Evolutionary conservation across 2,797 vertebrate genomes (phyloP).

Genomic region (Allenopithecus nigroviridis): DNA sequence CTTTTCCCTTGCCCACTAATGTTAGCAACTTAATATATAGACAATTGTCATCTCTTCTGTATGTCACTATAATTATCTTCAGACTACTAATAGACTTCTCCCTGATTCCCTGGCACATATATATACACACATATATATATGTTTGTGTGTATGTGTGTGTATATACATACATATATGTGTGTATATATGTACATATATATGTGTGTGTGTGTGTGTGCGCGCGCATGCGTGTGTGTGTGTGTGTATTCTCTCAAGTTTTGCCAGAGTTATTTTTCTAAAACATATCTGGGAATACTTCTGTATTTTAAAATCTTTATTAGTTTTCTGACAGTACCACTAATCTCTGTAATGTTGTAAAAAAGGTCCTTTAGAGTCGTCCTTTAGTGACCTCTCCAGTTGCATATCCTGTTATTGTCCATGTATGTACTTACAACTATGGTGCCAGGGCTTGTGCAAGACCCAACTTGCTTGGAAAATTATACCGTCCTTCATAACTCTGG

Average conservation of each 20-base stretch:
- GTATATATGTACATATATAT: accelerated
- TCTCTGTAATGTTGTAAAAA: background rate
- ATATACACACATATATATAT: no score
- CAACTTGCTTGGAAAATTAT: background rate
- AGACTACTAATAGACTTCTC: background rate
- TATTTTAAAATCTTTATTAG: background rate
- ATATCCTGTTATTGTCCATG: background rate
- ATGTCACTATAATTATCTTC: background rate
- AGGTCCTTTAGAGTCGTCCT: background rate
- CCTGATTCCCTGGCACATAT: background rate
- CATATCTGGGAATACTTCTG: background rate
- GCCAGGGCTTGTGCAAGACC: background rate
- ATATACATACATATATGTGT: no score
- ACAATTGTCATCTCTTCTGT: background rate
- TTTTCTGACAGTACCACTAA: background rate
- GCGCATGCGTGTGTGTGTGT: accelerated
- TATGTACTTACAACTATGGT: background rate
- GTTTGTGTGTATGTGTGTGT: accelerated
- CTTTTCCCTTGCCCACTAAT: background rate
- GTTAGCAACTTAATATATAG: background rate
- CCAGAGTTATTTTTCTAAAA: background rate
- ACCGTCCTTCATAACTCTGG: background rate
- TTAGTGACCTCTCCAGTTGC: background rate
- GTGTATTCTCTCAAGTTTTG: background rate
- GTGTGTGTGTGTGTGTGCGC: accelerated